Evolutionary conservation across 2,797 vertebrate genomes (phyloP), one percentile per base, ranked within the genome.

Genomic region (Pipistrellus pipistrellus): DNA sequence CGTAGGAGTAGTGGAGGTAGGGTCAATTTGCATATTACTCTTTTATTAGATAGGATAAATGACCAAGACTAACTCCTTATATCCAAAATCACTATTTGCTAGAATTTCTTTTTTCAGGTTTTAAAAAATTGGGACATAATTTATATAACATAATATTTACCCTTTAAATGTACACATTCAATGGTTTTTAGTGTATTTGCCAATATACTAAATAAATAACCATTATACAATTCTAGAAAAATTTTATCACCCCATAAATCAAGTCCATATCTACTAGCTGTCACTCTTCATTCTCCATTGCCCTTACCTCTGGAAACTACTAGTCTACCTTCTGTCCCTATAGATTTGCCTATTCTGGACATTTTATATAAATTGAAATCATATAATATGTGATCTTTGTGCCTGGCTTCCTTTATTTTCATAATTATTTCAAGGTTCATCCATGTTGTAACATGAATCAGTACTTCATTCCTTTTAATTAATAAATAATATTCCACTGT

Each of bases 111-210:
- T 71, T 84, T 51, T 81, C 32, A 6, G 81, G 11, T 9, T 23
- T 59, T 96, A 81, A 32, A 30, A 59, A 27, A 23, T 83, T 69
- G 48, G 51, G 14, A 68, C 76, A 72, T 66, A 87, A 90, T 87
- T 88, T 27, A 76, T 8, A 35, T 41, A 51, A n/a, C 12, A 46
- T 14, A 44, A 55, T 80, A 64, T 55, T 83, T 80, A n/a, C 1
- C 5, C 2, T 38, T 76, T 92, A 76, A 68, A 71, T 80, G n/a
- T 83, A 15, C 9, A 81, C 46, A 68, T 44, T 32, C 41, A 64
- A 4, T 59, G 13, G 14, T 15, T 69, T 80, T 75, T 30, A 53
- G 10, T 51, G 30, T 77, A 38, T 41, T 55, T 51, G 38, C 14
- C 69, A 83, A 71, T 46, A 51, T 80, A 17, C 23, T 88, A 35